Base-by-base conservation (phyloP, 2,797 vertebrate species). In the Clangula hyemalis region DNA sequence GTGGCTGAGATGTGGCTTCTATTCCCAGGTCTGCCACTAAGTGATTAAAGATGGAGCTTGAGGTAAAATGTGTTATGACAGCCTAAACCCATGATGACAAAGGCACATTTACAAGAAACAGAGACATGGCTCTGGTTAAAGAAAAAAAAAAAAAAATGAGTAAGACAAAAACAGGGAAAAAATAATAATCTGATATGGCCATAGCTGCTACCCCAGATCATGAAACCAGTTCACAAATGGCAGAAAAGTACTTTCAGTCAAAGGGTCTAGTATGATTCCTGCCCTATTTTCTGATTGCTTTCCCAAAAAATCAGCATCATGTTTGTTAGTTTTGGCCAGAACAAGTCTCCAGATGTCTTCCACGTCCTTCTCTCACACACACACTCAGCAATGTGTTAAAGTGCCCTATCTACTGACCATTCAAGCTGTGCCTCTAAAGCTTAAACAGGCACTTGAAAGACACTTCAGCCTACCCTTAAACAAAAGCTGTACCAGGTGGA, bases 291-390 rank as follows among this genome's bases (percentile, higher is more conserved):
- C 85, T 85, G 78, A 89, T 21, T 94, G 49, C 65, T 77, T 93
- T 85, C 69, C 93, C 53, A 87, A 94, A 92, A 79, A 43, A 65
- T n/a, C 58, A 89, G 69, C 88, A 80, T 72, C 16, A 3, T 62
- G 54, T 93, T 95, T 91, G 71, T 93, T 96, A 61, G 71, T 90
- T 85, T 95, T 94, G 95, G 91, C 91, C 62, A 90, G 71, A 92
- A 8, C 3, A 65, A 79, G 30, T 78, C 75, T 92, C 90, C 93
- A 96, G 77, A 93, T 94, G 83, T 80, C 78, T 69, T 92, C 86
- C 51, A 72, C 0, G 0, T 81, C 51, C 76, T 80, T 76, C 62
- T 93, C 74, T 86, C 82, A 86, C 92, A 91, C 66, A 61, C 39
- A 66, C 2, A 3, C 32, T 87, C 77, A 49, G 72, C 61, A 94